phyloP scores from a whole-genome alignment of 2,888 invertebrate species.

The Acleris sparsana region DNA sequence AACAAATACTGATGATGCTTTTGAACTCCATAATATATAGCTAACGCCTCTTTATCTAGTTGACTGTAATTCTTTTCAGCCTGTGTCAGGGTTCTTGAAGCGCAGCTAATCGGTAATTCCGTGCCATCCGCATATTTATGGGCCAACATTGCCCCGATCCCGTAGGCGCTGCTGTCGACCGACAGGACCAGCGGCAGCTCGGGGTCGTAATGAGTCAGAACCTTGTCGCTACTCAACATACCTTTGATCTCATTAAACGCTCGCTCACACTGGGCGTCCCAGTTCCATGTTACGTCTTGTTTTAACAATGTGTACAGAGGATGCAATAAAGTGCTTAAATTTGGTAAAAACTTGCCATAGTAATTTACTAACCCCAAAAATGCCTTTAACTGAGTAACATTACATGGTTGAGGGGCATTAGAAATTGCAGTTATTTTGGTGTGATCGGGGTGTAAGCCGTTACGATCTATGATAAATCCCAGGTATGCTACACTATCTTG shows the following conservation, averaged over 20 bases:
- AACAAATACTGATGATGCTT: too few species aligned
- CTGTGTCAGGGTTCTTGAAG: neutral
- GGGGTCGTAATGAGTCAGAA: neutral
- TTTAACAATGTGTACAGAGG: neutral
- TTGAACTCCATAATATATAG: too few species aligned
- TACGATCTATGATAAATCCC: too few species aligned
- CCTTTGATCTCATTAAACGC: neutral
- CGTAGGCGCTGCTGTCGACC: neutral
- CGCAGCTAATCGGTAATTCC: neutral
- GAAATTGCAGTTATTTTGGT: too few species aligned
- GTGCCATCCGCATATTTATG: neutral
- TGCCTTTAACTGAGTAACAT: too few species aligned
- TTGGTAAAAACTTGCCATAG: neutral
- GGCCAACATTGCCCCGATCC: neutral
- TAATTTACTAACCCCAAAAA: too few species aligned
- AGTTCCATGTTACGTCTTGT: neutral
- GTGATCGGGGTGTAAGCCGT: too few species aligned
- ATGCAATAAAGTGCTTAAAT: neutral
- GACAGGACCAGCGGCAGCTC: neutral
- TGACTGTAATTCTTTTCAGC: too few species aligned
- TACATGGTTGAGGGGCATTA: too few species aligned
- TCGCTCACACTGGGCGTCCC: neutral
- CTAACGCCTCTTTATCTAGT: too few species aligned
- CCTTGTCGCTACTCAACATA: neutral
- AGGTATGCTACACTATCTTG: too few species aligned